Evolutionary conservation across 2,797 vertebrate species (phyloP).

Genomic region (Philypnodon macrostomus): DNA sequence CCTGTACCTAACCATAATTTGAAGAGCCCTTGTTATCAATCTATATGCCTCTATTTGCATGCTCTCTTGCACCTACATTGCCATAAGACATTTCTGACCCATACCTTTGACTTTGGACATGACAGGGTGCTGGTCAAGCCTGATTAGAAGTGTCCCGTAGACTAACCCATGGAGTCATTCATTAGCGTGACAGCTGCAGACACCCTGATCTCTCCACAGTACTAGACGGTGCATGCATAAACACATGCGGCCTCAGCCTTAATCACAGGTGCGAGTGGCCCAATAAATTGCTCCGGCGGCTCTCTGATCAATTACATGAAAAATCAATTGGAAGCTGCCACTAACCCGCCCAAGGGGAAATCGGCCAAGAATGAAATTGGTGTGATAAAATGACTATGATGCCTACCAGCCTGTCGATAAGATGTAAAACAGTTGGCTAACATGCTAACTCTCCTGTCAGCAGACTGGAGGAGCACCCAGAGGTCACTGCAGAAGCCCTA

Average conservation of each 20-base stretch:
- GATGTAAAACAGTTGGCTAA: slow-evolving; percentile 80
- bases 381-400: slow-evolving; percentile 84
- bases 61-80: too few relatives aligned
- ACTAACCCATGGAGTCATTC: slow-evolving; percentile 33
- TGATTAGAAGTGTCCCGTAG: slow-evolving; percentile 58
- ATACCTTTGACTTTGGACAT: slow-evolving; percentile 53
- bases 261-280: slow-evolving; percentile 84
- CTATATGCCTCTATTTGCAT: too few relatives aligned
- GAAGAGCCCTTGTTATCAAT: too few relatives aligned
- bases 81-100: too few relatives aligned
- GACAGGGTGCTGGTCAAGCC: slow-evolving; percentile 48
- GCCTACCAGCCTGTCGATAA: slow-evolving; percentile 77
- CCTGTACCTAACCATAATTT: too few relatives aligned
- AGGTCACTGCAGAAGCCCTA: slow-evolving; percentile 75
- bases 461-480: slow-evolving; percentile 72
- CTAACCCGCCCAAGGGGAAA: slow-evolving; percentile 86
- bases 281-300: slow-evolving; percentile 83
- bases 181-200: slow-evolving; percentile 48
- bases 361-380: slow-evolving; percentile 88
- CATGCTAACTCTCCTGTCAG: slow-evolving; percentile 74
- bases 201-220: slow-evolving; percentile 55
- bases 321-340: slow-evolving; percentile 85
- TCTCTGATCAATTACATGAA: slow-evolving; percentile 88
- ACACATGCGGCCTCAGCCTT: slow-evolving; percentile 68
- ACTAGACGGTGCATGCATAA: slow-evolving; percentile 58